Percentiles rank a stretch among this genome's conserved stretches.
phyloP scores from a whole-genome alignment of 2,888 invertebrate genomes.

The Erebia ligea region DNA sequence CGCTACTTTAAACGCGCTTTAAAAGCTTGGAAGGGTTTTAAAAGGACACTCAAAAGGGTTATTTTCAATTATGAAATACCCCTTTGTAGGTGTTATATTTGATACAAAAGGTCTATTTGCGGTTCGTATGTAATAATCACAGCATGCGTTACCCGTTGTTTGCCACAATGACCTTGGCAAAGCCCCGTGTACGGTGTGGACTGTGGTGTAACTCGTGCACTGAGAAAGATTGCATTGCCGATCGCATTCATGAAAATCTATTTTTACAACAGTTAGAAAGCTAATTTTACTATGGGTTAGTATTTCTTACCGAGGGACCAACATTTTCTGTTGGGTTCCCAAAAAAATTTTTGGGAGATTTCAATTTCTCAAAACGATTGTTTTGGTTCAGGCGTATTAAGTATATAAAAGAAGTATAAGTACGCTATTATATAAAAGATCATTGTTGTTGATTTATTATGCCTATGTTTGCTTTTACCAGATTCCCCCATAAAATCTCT shows the following conservation, averaged over 20 bases:
- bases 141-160: background rate
- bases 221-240: constrained; percentile 7
- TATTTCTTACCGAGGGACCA: background rate
- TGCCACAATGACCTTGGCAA: constrained; percentile 13
- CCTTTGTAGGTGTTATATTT: background rate
- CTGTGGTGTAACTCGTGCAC: background rate
- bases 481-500: background rate
- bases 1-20: background rate
- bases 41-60: no score
- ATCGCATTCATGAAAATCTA: constrained; percentile 3
- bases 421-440: no score
- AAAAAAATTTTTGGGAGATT: background rate
- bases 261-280: background rate
- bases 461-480: no score
- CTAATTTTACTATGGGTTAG: background rate
- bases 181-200: background rate
- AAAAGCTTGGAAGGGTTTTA: no score
- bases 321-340: background rate
- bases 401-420: no score
- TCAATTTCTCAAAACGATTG: no score
- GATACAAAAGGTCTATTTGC: background rate
- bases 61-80: no score
- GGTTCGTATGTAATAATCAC: constrained; percentile 1
- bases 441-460: no score
- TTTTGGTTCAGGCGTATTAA: no score